Evolutionary conservation across 2,113 vertebrate species (phyloP).

Genomic region (Grus americana): DNA sequence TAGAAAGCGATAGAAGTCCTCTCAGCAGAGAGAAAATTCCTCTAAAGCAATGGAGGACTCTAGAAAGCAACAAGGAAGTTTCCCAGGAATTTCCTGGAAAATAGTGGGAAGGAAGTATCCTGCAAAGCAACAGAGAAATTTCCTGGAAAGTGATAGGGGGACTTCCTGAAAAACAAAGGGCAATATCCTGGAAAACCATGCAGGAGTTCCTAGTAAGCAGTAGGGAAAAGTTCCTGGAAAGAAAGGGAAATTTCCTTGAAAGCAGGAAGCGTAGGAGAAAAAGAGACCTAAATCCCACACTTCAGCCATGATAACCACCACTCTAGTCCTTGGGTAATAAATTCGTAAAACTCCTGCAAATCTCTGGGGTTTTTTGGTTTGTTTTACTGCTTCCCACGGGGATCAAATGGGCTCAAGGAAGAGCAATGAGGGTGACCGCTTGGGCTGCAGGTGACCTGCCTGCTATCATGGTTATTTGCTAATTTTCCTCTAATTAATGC

Average conservation of each 20-base stretch:
- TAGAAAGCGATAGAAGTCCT: neutral
- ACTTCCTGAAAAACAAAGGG: neutral
- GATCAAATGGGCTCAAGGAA: neutral
- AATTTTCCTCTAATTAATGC: neutral
- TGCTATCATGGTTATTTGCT: accelerated
- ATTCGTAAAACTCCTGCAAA: neutral
- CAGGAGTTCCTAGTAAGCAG: neutral
- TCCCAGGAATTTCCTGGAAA: neutral
- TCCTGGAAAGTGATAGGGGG: accelerated
- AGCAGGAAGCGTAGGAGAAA: accelerated
- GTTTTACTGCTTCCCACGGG: neutral
- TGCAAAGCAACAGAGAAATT: neutral
- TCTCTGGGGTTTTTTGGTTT: accelerated
- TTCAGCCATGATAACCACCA: accelerated
- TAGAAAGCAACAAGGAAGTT: neutral
- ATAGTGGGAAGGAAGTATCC: neutral
- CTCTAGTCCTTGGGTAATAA: neutral
- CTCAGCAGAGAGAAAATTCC: neutral
- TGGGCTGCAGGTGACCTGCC: accelerated
- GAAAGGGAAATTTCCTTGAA: neutral
- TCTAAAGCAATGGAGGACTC: neutral
- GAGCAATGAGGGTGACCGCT: accelerated
- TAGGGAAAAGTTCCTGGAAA: neutral
- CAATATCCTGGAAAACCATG: neutral
- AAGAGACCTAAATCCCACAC: too few relatives aligned